Evolutionary conservation across 2,888 invertebrate genomes (phyloP), one percentile per base, ranked within the genome.

Genomic region (Rhopalosiphum nymphaeae): DNA sequence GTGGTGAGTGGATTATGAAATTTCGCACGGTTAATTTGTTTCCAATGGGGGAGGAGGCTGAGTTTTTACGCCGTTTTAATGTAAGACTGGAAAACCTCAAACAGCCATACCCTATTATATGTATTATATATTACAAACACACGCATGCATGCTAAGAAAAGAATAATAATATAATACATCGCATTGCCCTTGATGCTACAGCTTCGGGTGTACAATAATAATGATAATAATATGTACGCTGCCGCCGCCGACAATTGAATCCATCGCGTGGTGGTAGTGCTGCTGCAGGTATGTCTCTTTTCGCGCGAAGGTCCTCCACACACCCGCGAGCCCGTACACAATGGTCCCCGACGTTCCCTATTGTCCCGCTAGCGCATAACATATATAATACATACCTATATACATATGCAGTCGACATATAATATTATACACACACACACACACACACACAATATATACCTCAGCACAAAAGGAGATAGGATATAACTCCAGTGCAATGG

Each of bases 21-120:
- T 93, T 89, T 78, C 61, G 84, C 89, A 93, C 89, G 93, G 89
- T 93, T 93, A 93, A 93, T 93, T 89, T 56, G 89, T 89, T 93
- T 87, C 93, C 49, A 93, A 89, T 89, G 44, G 88, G 49, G 25
- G 9, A 36, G 49, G 16, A 36, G 88, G 49, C 67, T 36, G 46
- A 53, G 67, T 56, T 93, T 92, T 89, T 89, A 89, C 89, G 89
- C 89, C 89, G 84, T 89, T 93, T 93, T 93, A 78, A 89, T 93
- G 84, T 36, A n/a, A 56, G 56, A 61, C 44, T 78, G 36, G 21
- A 78, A 36, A 78, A 78, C 78, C 78, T 78, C 78, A 78, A 36
- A 78, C 36, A 21, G 36, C 78, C 78, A 42, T 78, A 78, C 78
- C 21, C 53, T 53, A 53, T 53, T 21, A 53, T 36, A 78, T 67